These are phyloP conservation scores for Procambarus clarkii DNA, from an alignment of 1,140 invertebrate species.

Conservation along the genomic window DNA sequence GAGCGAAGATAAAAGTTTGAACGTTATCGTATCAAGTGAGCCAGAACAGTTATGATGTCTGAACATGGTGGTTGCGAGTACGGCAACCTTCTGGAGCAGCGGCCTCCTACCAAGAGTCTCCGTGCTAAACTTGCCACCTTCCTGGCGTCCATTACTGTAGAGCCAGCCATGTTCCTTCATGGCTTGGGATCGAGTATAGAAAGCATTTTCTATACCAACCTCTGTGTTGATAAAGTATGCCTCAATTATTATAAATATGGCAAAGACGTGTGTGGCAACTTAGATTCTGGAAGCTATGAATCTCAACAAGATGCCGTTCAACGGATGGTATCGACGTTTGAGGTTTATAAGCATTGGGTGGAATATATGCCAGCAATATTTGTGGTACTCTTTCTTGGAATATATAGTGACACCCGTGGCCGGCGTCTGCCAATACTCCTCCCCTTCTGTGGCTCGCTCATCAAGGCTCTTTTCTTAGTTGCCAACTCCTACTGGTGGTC, in stretches of 20 bases:
- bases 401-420: slow-evolving; percentile 37
- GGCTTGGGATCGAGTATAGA: background rate
- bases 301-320: slow-evolving; percentile 32
- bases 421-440: slow-evolving; percentile 29
- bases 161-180: slow-evolving; percentile 42
- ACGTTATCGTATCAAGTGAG: too few species aligned
- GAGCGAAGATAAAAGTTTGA: too few species aligned
- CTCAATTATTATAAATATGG: slow-evolving; percentile 18
- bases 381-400: slow-evolving; percentile 29
- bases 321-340: background rate
- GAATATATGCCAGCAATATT: slow-evolving; percentile 13
- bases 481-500: slow-evolving; percentile 52
- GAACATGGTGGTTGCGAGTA: too few species aligned
- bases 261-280: slow-evolving; percentile 15
- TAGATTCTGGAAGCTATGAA: slow-evolving; percentile 38
- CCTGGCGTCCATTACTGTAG: slow-evolving; percentile 34
- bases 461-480: slow-evolving; percentile 18
- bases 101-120: too few species aligned
- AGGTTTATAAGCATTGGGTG: slow-evolving; percentile 25
- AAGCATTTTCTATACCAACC: slow-evolving; percentile 39
- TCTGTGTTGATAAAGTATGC: slow-evolving; percentile 51
- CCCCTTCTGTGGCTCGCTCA: slow-evolving; percentile 6
- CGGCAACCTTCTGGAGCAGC: too few species aligned
- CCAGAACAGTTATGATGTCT: too few species aligned
- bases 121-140: too few species aligned